Evolutionary conservation across 2,113 vertebrate genomes (phyloP), one percentile per base, ranked within the genome.

Genomic region (Microcebus griseorufus): DNA sequence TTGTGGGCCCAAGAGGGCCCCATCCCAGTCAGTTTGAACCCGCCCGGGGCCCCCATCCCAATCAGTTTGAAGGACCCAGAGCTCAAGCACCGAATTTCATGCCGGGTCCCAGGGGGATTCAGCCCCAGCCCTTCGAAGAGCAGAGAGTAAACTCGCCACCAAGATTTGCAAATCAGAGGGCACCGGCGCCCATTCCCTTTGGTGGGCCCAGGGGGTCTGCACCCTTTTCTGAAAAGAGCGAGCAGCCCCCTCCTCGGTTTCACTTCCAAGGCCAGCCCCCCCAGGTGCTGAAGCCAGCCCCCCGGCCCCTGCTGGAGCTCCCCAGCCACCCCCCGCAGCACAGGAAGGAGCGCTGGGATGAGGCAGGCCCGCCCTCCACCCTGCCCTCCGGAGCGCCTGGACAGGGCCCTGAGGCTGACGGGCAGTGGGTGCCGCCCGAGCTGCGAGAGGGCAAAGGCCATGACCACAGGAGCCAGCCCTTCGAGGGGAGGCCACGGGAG

Each of bases 231-330:
- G 98, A 98, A 62, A 97, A 99, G 88, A 97, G 60, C 3, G 98
- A 98, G 82, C 97, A 97, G 72, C 82, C 98, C 0, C 73, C 98
- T 60, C 98, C 98, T 11, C 98, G 99, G 12, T 99, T 99, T 97
- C 99, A 98, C 95, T 99, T 99, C 91, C 98, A 98, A 39, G 98
- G 98, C 58, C 98, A 98, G 17, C 83, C 98, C 70, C 97, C 98
- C 6, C 98, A 98, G 85, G 96, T 93, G 13, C 94, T 98, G 96
- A 99, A 98, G 96, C 98, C 98, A 4, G 97, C 84, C 4, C 99
- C 99, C 67, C 97, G 99, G 95, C 99, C 99, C 27, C 98, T 99
- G 93, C 99, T 99, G 90, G 98, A 99, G 78, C 98, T 99, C 84
- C 99, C 99, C 53, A 99, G 95, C 90, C 98, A 99, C 96, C 99